These are phyloP conservation scores for Desmophyllum pertusum DNA, from an alignment of 92 coral and sea anemone species.

Conservation along the genomic window DNA sequence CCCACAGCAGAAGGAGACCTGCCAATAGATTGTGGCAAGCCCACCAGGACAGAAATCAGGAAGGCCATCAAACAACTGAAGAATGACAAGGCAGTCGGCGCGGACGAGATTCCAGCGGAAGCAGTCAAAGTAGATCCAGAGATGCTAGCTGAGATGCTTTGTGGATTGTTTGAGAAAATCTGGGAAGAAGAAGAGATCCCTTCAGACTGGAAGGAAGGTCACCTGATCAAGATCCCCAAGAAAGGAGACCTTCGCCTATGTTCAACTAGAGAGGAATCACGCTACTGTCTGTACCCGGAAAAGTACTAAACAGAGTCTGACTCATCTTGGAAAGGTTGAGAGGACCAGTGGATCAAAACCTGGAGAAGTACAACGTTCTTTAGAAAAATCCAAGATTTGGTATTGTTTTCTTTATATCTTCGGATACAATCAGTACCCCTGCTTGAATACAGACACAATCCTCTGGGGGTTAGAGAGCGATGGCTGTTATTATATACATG, in stretches of 20 bases:
- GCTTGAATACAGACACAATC: too few species aligned
- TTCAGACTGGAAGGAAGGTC: conserved; percentile 22
- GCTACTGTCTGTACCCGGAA: too few species aligned
- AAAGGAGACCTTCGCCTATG: conserved; percentile 19
- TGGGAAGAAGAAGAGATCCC: conserved; percentile 35
- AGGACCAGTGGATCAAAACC: too few species aligned
- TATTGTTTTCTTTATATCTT: too few species aligned
- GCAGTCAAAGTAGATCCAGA: conserved; percentile 7
- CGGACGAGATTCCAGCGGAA: conserved; percentile 11
- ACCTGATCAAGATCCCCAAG: conserved; percentile 17
- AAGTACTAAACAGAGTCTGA: too few species aligned
- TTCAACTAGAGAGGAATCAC: conserved; percentile 1
- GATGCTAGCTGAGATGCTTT: background rate
- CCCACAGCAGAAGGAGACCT: conserved; percentile 47
- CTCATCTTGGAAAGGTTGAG: too few species aligned
- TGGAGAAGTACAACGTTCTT: too few species aligned
- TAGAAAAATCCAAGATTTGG: too few species aligned
- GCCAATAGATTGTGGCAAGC: conserved; percentile 39
- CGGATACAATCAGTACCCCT: too few species aligned
- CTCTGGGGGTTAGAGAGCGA: too few species aligned
- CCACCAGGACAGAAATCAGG: conserved; percentile 30
- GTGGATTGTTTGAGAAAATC: conserved; percentile 19
- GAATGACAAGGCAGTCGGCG: conserved; percentile 21
- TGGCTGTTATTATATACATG: too few species aligned
- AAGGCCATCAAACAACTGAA: conserved; percentile 31